Evolutionary conservation across 2,888 invertebrate species (phyloP).

Genomic region (Eristalis pertinax): DNA sequence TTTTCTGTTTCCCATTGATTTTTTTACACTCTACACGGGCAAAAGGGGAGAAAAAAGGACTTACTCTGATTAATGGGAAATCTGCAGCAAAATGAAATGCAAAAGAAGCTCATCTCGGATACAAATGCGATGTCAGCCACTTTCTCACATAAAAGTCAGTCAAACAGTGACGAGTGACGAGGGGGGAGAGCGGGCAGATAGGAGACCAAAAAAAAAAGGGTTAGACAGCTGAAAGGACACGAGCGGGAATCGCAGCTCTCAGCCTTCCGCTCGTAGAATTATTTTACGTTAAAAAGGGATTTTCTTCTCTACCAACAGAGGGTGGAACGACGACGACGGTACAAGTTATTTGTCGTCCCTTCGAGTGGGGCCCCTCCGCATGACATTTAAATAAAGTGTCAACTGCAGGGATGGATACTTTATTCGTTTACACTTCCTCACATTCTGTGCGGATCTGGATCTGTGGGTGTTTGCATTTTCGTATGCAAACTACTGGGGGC

Average conservation of each 20-base stretch:
- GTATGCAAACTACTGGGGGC: not conserved
- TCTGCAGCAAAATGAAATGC: too few relatives aligned
- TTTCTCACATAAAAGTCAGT: not conserved
- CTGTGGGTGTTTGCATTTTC: too few relatives aligned
- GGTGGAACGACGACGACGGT: not conserved
- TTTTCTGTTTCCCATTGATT: not conserved
- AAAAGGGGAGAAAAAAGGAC: too few relatives aligned
- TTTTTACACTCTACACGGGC: not conserved
- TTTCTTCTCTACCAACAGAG: not conserved
- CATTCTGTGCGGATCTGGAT: not conserved
- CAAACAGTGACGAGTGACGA: not conserved
- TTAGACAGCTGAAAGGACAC: slow-evolving; percentile 53
- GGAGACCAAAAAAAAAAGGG: not conserved
- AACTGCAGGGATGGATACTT: not conserved
- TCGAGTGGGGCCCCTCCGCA: not conserved
- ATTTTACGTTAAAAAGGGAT: slow-evolving; percentile 46
- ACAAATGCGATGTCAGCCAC: not conserved
- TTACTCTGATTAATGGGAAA: too few relatives aligned
- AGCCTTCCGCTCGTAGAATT: slow-evolving; percentile 50
- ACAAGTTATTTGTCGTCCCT: not conserved
- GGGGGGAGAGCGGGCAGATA: not conserved
- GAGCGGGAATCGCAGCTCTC: slow-evolving; percentile 48
- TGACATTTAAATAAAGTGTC: not conserved
- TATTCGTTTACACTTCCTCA: not conserved
- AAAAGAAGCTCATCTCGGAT: not conserved